A percentile compares a stretch with the other conserved stretches of the same genome.
phyloP scores from a whole-genome alignment of 2,113 vertebrate genomes.

The Takifugu bimaculatus region DNA sequence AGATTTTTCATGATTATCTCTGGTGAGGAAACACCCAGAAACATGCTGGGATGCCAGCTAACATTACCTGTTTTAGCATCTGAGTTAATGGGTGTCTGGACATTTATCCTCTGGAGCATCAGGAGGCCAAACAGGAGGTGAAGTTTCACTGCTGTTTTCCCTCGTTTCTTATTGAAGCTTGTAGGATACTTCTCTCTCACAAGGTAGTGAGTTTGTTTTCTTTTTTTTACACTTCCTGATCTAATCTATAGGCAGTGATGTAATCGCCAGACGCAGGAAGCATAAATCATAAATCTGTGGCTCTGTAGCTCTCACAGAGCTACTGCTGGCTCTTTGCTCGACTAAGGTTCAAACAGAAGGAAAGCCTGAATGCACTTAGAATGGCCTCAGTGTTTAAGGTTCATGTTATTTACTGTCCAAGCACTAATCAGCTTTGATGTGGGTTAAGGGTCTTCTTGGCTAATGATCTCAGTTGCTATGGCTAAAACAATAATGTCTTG shows the following conservation, averaged over 20 bases:
- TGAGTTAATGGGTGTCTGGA: too few species aligned
- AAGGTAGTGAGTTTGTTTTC: background rate
- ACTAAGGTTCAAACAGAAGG: conserved; percentile 53
- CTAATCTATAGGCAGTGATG: conserved; percentile 69
- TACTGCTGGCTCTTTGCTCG: conserved; percentile 48
- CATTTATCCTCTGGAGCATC: background rate
- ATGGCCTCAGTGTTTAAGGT: conserved; percentile 55
- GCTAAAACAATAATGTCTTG: background rate
- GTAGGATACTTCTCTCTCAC: too few species aligned
- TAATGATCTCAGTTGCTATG: background rate
- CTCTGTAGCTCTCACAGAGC: conserved; percentile 56
- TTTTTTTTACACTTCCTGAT: background rate
- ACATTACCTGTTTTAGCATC: too few species aligned
- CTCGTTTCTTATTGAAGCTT: too few species aligned
- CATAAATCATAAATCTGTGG: conserved; percentile 54
- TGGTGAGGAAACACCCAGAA: too few species aligned
- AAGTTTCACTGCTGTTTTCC: too few species aligned
- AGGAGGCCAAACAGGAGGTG: background rate
- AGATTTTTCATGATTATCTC: too few species aligned
- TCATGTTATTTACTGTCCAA: conserved; percentile 30
- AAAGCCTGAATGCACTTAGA: conserved; percentile 40
- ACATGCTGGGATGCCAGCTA: too few species aligned
- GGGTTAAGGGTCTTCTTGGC: background rate
- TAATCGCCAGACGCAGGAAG: conserved; percentile 59
- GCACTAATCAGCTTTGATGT: conserved; percentile 8